These are phyloP conservation scores for Pedionomus torquatus DNA, from an alignment of 2,113 vertebrate genomes.

Conservation along the genomic window DNA sequence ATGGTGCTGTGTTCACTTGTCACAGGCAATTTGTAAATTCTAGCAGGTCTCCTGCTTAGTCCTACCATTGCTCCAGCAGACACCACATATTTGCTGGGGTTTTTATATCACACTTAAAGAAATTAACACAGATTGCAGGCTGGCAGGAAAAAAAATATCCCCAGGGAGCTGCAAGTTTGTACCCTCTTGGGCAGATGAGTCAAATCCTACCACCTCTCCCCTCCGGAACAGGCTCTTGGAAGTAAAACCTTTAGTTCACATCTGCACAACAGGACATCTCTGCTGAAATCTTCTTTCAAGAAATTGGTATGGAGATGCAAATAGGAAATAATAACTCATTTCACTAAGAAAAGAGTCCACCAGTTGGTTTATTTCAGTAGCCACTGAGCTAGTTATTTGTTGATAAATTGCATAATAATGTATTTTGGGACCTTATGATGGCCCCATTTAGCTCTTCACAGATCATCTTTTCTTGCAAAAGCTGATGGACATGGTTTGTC, in stretches of 20 bases:
- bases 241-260: not conserved
- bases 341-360: not conserved
- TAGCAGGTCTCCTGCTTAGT: not conserved
- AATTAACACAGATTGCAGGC: constrained; percentile 41
- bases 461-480: not conserved
- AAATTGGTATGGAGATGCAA: not conserved
- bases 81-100: not conserved
- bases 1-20: constrained; percentile 38
- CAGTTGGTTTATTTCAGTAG: not conserved
- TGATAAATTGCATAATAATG: not conserved
- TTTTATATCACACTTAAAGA: not conserved
- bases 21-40: constrained; percentile 40
- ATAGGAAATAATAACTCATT: not conserved
- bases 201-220: not conserved
- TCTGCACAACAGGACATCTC: not conserved
- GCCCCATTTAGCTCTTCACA: not conserved
- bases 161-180: not conserved
- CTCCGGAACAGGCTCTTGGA: not conserved
- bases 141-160: not conserved
- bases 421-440: not conserved
- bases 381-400: not conserved
- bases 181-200: not conserved
- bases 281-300: not conserved
- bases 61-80: not conserved
- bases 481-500: not conserved